Conservation (phyloP, 2,797 vertebrate genomes). For the Rallus crepitans region DNA sequence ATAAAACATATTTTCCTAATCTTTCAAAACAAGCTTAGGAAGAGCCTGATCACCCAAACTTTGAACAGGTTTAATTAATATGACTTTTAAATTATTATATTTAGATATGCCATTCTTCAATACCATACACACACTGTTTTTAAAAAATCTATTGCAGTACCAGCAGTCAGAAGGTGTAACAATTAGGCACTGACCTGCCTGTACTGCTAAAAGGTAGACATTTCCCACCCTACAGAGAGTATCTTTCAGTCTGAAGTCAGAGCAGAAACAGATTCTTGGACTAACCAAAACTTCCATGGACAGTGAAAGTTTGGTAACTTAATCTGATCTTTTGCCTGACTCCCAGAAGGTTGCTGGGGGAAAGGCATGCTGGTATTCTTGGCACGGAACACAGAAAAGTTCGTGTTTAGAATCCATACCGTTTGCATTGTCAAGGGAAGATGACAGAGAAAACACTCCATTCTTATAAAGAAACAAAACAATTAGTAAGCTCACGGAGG, state of each 20-base stretch:
- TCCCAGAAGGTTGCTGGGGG: background rate
- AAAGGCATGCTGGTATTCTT: background rate
- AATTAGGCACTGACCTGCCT: conserved; percentile 10
- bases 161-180: conserved; percentile 17
- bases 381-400: background rate
- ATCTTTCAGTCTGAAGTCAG: background rate
- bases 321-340: background rate
- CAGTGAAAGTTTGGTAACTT: background rate
- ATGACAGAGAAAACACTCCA: background rate
- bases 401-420: background rate
- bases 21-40: background rate
- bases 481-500: background rate
- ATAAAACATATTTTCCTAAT: conserved; percentile 6
- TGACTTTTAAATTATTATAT: conserved; percentile 22
- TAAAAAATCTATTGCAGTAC: background rate
- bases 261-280: background rate
- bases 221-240: background rate
- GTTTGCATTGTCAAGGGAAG: background rate
- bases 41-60: background rate
- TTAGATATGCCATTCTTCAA: background rate
- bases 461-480: background rate
- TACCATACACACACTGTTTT: background rate
- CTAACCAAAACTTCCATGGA: background rate
- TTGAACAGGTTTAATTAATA: conserved; percentile 34
- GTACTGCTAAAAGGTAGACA: background rate